phyloP scores from a whole-genome alignment of 2,888 invertebrate species.

The Philonicus albiceps region DNA sequence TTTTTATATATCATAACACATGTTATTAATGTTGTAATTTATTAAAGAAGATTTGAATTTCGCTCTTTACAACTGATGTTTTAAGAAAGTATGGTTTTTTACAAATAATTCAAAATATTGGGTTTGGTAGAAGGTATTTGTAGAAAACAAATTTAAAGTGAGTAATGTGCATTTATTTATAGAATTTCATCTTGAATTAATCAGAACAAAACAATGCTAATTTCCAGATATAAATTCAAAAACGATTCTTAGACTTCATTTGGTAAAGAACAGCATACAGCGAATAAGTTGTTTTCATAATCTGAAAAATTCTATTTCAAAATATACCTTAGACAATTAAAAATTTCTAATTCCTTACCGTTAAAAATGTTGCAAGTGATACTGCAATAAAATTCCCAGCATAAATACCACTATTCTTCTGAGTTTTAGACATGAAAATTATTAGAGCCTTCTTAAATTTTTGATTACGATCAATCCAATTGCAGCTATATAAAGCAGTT shows the following conservation, averaged over 20 bases:
- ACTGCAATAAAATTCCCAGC: conserved; percentile 16
- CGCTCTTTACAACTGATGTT: no score
- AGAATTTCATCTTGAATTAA: no score
- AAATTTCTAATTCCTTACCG: background rate
- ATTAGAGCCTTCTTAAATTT: conserved; percentile 25
- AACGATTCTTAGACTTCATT: background rate
- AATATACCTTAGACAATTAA: no score
- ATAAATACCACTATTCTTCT: background rate
- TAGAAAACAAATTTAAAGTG: no score
- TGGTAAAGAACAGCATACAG: conserved; percentile 29
- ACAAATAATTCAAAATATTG: no score
- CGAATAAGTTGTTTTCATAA: conserved; percentile 32
- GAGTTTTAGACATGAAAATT: background rate
- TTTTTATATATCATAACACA: no score
- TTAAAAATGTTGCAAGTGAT: conserved; percentile 16
- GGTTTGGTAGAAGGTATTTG: no score
- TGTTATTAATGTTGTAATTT: no score
- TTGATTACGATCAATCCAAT: conserved; percentile 25
- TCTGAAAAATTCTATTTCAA: background rate
- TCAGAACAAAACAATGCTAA: no score
- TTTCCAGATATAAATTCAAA: background rate
- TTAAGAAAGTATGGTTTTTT: no score
- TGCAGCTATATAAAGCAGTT: conserved; percentile 31
- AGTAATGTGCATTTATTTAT: no score
- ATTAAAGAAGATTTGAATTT: no score